phyloP scores from a whole-genome alignment of 2,113 vertebrate species.

The Pterocles gutturalis region DNA sequence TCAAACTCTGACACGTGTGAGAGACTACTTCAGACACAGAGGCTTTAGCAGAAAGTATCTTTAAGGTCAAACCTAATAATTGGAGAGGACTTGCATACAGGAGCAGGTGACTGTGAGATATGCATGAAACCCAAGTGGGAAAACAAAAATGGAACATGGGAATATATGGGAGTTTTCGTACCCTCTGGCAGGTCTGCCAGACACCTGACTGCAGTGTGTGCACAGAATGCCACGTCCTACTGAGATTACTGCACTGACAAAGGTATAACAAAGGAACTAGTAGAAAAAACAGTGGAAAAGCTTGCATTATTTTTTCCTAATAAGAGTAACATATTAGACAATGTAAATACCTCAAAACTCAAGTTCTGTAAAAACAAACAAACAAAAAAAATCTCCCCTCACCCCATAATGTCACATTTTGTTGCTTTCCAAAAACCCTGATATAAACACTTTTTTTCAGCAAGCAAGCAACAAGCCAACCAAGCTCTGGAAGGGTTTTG shows the following conservation, averaged over 20 bases:
- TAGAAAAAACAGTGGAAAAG: background rate
- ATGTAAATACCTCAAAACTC: background rate
- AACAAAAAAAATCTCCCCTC: background rate
- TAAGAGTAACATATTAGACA: background rate
- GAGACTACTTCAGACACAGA: background rate
- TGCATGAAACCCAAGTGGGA: background rate
- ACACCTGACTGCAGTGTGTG: background rate
- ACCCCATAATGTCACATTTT: background rate
- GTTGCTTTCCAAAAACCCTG: slow-evolving; percentile 41
- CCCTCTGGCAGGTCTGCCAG: background rate
- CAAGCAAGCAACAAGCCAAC: slow-evolving; percentile 38
- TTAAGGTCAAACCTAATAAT: background rate
- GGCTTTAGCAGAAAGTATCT: background rate
- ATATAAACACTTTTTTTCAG: slow-evolving; percentile 30
- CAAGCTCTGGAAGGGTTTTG: slow-evolving; percentile 18
- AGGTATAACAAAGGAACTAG: background rate
- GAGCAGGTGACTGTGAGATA: background rate
- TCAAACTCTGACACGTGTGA: background rate
- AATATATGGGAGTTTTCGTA: background rate
- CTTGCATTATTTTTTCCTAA: background rate
- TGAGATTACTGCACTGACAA: background rate
- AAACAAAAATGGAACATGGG: background rate
- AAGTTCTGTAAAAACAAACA: slow-evolving; percentile 19
- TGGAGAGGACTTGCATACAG: background rate
- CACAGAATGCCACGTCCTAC: background rate